phyloP scores from a whole-genome alignment of 2,113 vertebrate species.

The Equus przewalskii region DNA sequence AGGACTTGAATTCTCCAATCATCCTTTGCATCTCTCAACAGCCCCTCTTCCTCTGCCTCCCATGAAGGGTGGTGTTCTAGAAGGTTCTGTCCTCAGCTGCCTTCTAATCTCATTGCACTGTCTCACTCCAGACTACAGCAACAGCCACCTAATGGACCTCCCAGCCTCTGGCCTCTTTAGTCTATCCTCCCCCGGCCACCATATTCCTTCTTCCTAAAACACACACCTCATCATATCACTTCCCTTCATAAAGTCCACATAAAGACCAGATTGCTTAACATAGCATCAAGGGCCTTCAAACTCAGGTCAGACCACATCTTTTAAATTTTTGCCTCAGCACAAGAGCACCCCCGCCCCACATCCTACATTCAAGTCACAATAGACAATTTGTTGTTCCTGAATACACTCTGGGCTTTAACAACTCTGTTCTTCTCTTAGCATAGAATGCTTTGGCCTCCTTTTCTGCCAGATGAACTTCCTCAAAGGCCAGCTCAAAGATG shows the following conservation, averaged over 20 bases:
- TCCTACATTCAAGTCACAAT: not conserved
- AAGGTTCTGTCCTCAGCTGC: constrained; percentile 45
- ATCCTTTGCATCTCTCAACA: constrained; percentile 6
- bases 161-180: not conserved
- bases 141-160: not conserved
- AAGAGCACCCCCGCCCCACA: not conserved
- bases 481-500: not conserved
- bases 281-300: not conserved
- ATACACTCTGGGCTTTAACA: not conserved
- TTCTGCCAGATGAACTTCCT: not conserved
- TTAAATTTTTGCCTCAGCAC: not conserved
- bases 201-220: not conserved
- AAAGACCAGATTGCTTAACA: not conserved
- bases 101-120: not conserved
- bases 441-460: not conserved
- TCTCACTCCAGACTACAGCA: not conserved
- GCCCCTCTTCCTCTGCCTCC: not conserved
- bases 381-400: not conserved
- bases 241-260: not conserved
- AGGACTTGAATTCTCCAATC: not conserved
- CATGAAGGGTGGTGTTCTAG: not conserved
- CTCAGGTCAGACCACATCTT: not conserved
- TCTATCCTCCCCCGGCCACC: not conserved
- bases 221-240: not conserved
- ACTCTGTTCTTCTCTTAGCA: not conserved